Conservation (phyloP, 2,797 vertebrate genomes). For the Takifugu ocellatus region DNA sequence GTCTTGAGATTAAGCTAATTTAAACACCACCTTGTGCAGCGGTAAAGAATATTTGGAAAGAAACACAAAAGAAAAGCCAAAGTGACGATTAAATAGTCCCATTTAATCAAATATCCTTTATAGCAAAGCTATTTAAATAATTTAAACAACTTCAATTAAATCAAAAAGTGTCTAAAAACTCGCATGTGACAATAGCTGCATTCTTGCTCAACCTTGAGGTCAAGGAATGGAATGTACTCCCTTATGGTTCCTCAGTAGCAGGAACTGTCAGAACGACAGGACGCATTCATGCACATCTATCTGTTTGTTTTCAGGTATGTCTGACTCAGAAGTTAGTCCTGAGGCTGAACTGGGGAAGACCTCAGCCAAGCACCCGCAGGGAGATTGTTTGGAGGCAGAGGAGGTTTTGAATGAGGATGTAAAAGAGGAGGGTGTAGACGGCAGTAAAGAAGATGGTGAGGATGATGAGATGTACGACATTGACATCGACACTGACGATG, state of each 20-base stretch:
- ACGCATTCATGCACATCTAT: constrained; percentile 54
- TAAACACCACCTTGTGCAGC: background rate
- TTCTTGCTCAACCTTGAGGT: background rate
- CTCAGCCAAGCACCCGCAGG: constrained; percentile 59
- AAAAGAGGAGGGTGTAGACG: constrained; percentile 29
- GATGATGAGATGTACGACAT: constrained; percentile 49
- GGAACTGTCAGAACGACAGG: constrained; percentile 8
- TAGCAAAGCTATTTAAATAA: no score
- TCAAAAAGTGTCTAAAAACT: background rate
- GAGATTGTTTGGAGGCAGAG: constrained; percentile 58
- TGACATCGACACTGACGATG: constrained; percentile 50
- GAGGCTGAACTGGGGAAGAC: constrained; percentile 62
- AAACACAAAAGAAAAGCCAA: background rate
- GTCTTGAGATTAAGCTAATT: background rate
- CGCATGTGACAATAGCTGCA: background rate
- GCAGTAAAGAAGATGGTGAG: constrained; percentile 5
- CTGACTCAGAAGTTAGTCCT: constrained; percentile 74
- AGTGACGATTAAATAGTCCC: no score
- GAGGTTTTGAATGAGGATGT: constrained; percentile 46
- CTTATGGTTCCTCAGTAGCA: background rate
- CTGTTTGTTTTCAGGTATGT: constrained; percentile 82
- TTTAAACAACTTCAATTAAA: no score
- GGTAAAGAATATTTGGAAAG: background rate
- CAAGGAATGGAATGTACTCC: background rate
- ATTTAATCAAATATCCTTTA: no score